These are phyloP conservation scores for Muscicapa adusta DNA, from an alignment of 2,113 vertebrate genomes.

Conservation along the genomic window DNA sequence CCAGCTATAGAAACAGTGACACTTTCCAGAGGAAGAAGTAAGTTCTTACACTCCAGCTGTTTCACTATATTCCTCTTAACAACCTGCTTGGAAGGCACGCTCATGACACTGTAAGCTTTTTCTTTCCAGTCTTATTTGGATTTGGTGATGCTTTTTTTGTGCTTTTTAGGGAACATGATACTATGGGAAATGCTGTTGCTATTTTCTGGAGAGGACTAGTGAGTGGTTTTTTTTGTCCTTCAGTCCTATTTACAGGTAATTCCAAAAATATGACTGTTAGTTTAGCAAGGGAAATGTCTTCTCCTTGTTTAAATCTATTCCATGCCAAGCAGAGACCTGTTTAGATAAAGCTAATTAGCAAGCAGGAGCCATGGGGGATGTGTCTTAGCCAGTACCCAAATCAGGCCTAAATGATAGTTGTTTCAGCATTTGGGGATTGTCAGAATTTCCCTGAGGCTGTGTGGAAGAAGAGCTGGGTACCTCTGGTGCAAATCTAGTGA, in stretches of 20 bases:
- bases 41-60: background rate
- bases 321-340: background rate
- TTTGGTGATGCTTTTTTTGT: background rate
- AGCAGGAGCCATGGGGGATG: background rate
- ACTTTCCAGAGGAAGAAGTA: background rate
- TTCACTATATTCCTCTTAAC: background rate
- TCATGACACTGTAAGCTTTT: background rate
- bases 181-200: background rate
- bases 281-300: background rate
- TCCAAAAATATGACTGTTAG: background rate
- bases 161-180: background rate
- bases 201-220: background rate
- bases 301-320: background rate
- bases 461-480: background rate
- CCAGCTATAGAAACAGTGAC: background rate
- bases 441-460: background rate
- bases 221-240: background rate
- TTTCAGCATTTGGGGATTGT: background rate
- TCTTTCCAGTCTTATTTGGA: background rate
- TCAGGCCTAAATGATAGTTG: background rate
- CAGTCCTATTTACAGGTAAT: background rate
- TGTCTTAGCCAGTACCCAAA: background rate
- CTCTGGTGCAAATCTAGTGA: background rate
- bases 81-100: background rate
- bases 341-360: background rate